Conservation (phyloP, 2,797 vertebrate genomes). For the Phoxinus dragarum region DNA sequence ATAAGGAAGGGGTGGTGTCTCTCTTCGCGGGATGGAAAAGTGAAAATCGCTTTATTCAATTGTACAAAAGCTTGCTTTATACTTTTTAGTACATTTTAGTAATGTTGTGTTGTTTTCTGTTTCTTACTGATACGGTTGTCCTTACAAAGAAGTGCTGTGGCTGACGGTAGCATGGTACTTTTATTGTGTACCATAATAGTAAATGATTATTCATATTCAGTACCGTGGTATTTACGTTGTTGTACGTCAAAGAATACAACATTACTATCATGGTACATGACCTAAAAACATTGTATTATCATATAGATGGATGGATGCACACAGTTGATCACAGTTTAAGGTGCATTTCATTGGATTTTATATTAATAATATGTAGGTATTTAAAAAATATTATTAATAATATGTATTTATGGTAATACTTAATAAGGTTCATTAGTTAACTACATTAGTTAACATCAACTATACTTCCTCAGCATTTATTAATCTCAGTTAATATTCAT, state of each 20-base stretch:
- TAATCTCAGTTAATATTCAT: too few relatives aligned
- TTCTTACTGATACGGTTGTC: neutral
- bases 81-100: neutral
- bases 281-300: neutral
- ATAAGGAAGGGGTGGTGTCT: conserved; percentile 48
- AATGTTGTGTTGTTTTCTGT: neutral
- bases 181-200: conserved; percentile 12
- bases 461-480: too few relatives aligned
- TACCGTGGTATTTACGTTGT: neutral
- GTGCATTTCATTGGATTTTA: neutral
- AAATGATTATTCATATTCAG: neutral
- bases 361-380: neutral
- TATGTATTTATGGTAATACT: too few relatives aligned
- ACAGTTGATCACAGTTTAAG: too few relatives aligned
- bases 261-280: neutral
- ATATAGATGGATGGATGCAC: too few relatives aligned
- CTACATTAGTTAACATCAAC: too few relatives aligned
- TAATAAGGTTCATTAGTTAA: too few relatives aligned
- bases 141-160: neutral
- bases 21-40: neutral
- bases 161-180: neutral
- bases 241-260: neutral
- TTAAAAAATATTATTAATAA: too few relatives aligned
- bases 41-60: neutral
- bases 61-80: neutral